phyloP scores from a whole-genome alignment of 2,888 invertebrate species.

The Serrognathus titanus region DNA sequence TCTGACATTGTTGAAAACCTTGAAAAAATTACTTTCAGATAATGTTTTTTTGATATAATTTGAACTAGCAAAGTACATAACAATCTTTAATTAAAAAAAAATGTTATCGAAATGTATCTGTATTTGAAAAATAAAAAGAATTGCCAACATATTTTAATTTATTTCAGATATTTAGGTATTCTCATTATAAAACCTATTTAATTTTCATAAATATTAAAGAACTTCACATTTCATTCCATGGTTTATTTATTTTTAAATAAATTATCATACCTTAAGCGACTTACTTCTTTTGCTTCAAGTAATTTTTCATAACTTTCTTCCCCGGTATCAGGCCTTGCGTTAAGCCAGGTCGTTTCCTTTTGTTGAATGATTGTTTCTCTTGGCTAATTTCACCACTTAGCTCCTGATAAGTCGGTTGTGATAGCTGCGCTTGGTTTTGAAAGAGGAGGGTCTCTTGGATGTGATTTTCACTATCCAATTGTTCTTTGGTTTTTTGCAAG shows the following conservation, averaged over 20 bases:
- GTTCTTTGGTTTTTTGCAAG: conserved; percentile 61
- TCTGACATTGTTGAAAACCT: too few species aligned
- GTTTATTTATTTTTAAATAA: conserved; percentile 16
- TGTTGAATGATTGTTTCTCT: conserved; percentile 37
- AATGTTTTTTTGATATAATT: too few species aligned
- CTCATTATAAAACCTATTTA: too few species aligned
- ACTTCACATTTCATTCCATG: not conserved
- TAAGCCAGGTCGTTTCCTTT: conserved; percentile 76
- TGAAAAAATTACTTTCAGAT: too few species aligned
- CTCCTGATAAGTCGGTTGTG: conserved; percentile 26
- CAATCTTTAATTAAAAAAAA: too few species aligned
- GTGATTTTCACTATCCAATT: conserved; percentile 56
- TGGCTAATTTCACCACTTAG: conserved; percentile 27
- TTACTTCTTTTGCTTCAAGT: conserved; percentile 58
- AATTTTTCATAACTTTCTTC: conserved; percentile 80
- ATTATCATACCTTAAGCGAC: conserved; percentile 37
- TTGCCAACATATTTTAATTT: too few species aligned
- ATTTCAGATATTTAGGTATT: too few species aligned
- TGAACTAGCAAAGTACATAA: too few species aligned
- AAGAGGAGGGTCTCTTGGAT: conserved; percentile 47
- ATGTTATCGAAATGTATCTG: too few species aligned
- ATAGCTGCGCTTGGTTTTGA: conserved; percentile 31
- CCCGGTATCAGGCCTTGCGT: conserved; percentile 74
- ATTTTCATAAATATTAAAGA: conserved; percentile 14
- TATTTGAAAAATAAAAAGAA: too few species aligned